phyloP scores from a whole-genome alignment of 2,888 invertebrate genomes.

The Eupithecia insigniata region DNA sequence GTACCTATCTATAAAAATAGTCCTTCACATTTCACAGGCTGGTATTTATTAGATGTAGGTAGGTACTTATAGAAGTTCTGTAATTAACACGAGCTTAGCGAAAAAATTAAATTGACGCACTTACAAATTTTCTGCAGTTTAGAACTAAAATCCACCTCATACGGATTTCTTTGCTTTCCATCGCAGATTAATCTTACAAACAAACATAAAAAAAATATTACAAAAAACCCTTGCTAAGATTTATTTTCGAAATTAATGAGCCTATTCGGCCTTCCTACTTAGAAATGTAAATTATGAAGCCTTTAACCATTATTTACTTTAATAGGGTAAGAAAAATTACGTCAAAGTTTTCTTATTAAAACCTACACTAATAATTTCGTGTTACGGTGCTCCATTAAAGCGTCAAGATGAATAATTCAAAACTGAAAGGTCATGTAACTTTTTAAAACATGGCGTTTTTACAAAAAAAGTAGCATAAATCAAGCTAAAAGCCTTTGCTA shows the following conservation, averaged over 20 bases:
- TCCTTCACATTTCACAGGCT: too few relatives aligned
- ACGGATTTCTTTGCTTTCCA: neutral
- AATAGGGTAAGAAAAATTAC: conserved; percentile 6
- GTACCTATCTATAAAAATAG: too few relatives aligned
- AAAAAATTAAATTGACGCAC: too few relatives aligned
- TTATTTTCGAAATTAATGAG: conserved; percentile 8
- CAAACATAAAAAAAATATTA: neutral
- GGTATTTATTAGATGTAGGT: too few relatives aligned
- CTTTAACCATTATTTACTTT: conserved; percentile 12
- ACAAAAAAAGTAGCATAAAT: conserved; percentile 3
- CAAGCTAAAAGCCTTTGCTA: neutral
- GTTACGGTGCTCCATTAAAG: neutral
- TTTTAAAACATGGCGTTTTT: conserved; percentile 1
- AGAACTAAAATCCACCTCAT: too few relatives aligned
- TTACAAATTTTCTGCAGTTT: too few relatives aligned
- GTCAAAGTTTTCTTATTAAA: conserved; percentile 15
- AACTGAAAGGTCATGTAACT: conserved; percentile 3
- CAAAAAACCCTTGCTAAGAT: conserved; percentile 7
- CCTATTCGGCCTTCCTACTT: neutral
- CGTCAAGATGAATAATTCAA: conserved; percentile 4
- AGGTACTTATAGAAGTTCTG: too few relatives aligned
- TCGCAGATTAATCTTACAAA: neutral
- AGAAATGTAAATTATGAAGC: conserved; percentile 10
- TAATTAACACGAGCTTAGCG: too few relatives aligned
- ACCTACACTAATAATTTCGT: conserved; percentile 5